Evolutionary conservation across 2,888 invertebrate species (phyloP), one percentile per base, ranked within the genome.

Genomic region (Syritta pipiens): DNA sequence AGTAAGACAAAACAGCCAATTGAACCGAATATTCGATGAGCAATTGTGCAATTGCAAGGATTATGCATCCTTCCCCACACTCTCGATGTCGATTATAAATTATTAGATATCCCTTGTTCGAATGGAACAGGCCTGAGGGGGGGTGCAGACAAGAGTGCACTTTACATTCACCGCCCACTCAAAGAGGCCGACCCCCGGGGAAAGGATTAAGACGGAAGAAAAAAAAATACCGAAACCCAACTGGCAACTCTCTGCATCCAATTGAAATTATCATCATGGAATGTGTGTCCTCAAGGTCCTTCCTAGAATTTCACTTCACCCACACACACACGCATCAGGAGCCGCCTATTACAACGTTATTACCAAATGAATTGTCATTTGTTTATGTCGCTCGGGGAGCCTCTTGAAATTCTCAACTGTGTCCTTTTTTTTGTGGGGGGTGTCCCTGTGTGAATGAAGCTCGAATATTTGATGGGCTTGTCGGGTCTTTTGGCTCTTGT

Each of bases 331-430:
- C 10, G 32, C 44, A 42, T 59, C 1, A 60, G 26, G 59, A 32
- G 37, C 37, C 48, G 42, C n/a, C 51, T 37, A 67, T 59, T 51
- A 53, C 44, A 57, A 35, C 20, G 44, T 72, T 57, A 51, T 53
- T 30, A 44, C 42, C 19, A 49, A 51, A 49, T 42, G 28, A 49
- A 65, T 59, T 51, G 49, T 40, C 35, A 65, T 65, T 59, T 67
- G 57, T 57, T 49, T 59, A 35, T 51, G 2, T 19, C 24, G 24
- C 24, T n/a, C 28, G 53, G 46, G 44, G 28, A 30, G 6, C 28
- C 19, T 20, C 1, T 14, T 1, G 14, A 42, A n/a, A 24, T n/a
- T n/a, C n/a, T n/a, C n/a, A n/a, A n/a, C n/a, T n/a, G n/a, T n/a
- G n/a, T n/a, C n/a, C n/a, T n/a, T n/a, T n/a, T n/a, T n/a, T n/a